Base-by-base conservation (phyloP, 2,888 invertebrate species). In the Pyralis farinalis region DNA sequence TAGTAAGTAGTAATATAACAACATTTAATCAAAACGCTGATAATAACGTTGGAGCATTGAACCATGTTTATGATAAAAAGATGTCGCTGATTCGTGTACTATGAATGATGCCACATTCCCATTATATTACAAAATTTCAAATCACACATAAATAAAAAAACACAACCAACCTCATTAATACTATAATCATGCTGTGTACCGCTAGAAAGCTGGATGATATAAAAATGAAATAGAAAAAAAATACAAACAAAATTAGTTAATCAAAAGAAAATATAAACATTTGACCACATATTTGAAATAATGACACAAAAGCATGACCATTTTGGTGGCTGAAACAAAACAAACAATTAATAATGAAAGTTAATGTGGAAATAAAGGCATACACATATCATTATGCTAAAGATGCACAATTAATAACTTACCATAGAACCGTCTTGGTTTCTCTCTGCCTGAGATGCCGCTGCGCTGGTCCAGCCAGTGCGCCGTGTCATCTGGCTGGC, bases 341-440 rank as follows among this genome's bases (percentile, higher is more conserved):
- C 75, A 51, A 63, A 62, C 25, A 25, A 2, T 21, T 4, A 16
- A 16, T 16, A 16, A 16, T 16, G 16, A 16, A 16, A 16, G 4
- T 16, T 16, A 4, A 3, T 2, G 16, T 30, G 7, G 12, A 37
- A 28, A 16, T 32, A 38, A 25, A 32, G 12, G 9, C 11, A 30
- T 11, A 31, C n/a, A 27, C 12, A 33, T 7, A 12, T 25, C 9
- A 16, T 16, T 16, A 16, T 4, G 4, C 16, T 16, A 3, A 16
- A 3, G 16, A 16, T 4, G 4, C 2, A 2, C 16, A 16, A 16
- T 4, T 4, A 16, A 10, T 12, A 10, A 84, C 90, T 90, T 72
- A 90, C 90, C 90, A 73, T 90, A 89, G 63, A 90, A 90, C 57
- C 90, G 84, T 51, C 76, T 88, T 34, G 85, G 85, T 63, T 79